phyloP scores from a whole-genome alignment of 2,888 invertebrate species.

The Cheilosia variabilis region DNA sequence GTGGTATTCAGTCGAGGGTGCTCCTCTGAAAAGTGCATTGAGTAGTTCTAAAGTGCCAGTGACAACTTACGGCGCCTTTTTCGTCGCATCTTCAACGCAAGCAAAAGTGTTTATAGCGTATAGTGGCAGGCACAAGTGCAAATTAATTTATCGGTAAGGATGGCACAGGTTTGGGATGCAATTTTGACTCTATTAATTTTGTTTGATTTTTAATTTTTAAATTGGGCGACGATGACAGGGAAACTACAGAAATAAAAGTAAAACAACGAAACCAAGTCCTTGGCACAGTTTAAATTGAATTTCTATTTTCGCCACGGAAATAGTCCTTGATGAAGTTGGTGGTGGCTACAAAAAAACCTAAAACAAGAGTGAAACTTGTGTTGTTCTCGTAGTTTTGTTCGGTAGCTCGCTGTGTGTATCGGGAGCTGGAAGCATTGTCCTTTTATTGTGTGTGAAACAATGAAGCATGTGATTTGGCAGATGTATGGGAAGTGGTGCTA shows the following conservation, averaged over 20 bases:
- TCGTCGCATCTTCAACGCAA: conserved; percentile 14
- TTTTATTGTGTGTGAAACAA: conserved; percentile 54
- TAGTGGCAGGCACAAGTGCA: conserved; percentile 53
- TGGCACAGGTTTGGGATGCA: background rate
- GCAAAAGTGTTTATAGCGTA: conserved; percentile 32
- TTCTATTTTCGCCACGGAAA: conserved; percentile 69
- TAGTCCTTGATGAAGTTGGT: conserved; percentile 69
- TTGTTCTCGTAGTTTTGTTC: conserved; percentile 25
- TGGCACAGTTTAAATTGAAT: conserved; percentile 75
- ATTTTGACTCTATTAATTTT: background rate
- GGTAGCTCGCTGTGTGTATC: conserved; percentile 15
- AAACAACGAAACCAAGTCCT: conserved; percentile 51
- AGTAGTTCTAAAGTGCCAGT: conserved; percentile 66
- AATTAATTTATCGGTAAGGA: conserved; percentile 70
- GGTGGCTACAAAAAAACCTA: conserved; percentile 23
- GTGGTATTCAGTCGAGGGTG: conserved; percentile 72
- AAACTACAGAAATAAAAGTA: conserved; percentile 5
- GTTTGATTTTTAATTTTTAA: conserved; percentile 30
- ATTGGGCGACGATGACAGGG: conserved; percentile 22
- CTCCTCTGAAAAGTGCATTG: conserved; percentile 70
- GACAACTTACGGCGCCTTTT: conserved; percentile 65
- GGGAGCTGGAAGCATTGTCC: conserved; percentile 47
- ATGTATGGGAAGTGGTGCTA: conserved; percentile 39
- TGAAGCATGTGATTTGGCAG: conserved; percentile 32
- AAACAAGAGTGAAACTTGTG: conserved; percentile 26